Evolutionary conservation across 2,797 vertebrate species (phyloP).

Genomic region (Chaunax sp.): DNA sequence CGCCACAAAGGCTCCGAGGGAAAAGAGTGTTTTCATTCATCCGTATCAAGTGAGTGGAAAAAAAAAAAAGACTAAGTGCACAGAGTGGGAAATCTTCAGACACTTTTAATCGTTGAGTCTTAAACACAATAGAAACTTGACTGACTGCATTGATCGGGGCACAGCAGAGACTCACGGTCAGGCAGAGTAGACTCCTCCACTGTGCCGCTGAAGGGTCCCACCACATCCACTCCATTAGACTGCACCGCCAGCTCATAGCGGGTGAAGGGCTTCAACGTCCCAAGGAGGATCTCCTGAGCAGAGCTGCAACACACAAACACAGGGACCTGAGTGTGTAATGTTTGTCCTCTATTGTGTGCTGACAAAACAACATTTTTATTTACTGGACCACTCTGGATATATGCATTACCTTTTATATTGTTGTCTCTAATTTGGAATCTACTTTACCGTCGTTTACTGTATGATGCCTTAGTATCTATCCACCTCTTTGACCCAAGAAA

Average conservation of each 20-base stretch:
- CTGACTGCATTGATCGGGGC: neutral
- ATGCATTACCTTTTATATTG: too few relatives aligned
- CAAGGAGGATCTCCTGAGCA: constrained; percentile 92
- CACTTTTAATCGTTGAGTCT: neutral
- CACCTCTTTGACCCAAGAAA: neutral
- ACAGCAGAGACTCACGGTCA: constrained; percentile 88
- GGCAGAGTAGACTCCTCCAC: constrained; percentile 92
- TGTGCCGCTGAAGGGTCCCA: constrained; percentile 91
- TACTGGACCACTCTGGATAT: neutral
- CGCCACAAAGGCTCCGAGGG: neutral
- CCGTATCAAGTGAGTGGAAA: neutral
- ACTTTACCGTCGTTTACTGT: neutral
- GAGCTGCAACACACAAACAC: constrained; percentile 82
- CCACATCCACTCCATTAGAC: constrained; percentile 89
- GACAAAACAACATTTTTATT: neutral
- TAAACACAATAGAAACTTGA: neutral
- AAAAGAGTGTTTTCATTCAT: constrained; percentile 13
- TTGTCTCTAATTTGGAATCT: neutral
- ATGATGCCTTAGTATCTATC: neutral
- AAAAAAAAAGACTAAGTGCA: neutral
- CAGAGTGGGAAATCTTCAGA: neutral
- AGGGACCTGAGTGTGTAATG: neutral
- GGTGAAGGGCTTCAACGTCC: constrained; percentile 93
- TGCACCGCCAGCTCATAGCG: constrained; percentile 96
- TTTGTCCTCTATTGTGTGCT: neutral